Evolutionary conservation across 2,888 invertebrate genomes (phyloP).

Genomic region (Philereme transversata): DNA sequence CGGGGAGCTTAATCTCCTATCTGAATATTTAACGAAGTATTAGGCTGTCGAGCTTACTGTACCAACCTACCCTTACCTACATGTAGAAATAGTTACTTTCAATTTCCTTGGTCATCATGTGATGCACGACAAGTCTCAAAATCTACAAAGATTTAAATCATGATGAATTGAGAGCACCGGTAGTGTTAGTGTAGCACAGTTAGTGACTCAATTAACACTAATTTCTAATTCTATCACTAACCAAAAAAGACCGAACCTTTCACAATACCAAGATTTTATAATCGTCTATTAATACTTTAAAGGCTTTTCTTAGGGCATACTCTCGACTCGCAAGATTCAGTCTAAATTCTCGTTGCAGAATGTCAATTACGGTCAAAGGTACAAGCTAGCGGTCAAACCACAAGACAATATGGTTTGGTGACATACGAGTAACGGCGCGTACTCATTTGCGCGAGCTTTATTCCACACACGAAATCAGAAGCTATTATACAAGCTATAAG

Average conservation of each 20-base stretch:
- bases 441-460: conserved; percentile 60
- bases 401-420: conserved; percentile 67
- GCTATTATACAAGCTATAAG: conserved; percentile 41
- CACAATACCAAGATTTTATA: too few species aligned
- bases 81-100: not conserved
- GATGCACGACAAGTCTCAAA: too few species aligned
- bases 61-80: conserved; percentile 1
- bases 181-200: too few species aligned
- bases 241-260: too few species aligned
- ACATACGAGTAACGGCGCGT: conserved; percentile 74
- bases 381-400: conserved; percentile 46
- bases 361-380: conserved; percentile 50
- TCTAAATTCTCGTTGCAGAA: conserved; percentile 3
- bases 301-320: not conserved
- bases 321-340: not conserved
- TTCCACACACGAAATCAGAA: conserved; percentile 37
- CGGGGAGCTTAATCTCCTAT: conserved; percentile 52
- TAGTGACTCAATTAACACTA: too few species aligned
- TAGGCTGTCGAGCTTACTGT: conserved; percentile 14
- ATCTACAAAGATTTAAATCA: too few species aligned
- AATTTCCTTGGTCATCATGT: not conserved
- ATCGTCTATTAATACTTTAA: too few species aligned
- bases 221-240: too few species aligned
- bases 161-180: too few species aligned
- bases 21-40: conserved; percentile 50